A percentile compares a stretch with the other conserved stretches of the same genome.
phyloP scores from a whole-genome alignment of 2,797 vertebrate species.

The Rhinoraja longicauda region DNA sequence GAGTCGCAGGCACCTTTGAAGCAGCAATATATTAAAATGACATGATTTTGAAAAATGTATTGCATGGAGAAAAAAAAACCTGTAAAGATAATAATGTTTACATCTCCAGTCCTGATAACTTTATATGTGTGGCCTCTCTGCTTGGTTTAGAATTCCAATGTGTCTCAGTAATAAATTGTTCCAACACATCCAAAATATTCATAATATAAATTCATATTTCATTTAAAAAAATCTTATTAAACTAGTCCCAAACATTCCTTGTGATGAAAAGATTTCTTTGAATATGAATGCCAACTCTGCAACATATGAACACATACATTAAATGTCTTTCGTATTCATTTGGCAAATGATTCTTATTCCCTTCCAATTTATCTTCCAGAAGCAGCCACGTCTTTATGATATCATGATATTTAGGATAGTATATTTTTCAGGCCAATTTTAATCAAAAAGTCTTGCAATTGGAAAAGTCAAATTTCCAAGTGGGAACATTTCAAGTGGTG shows the following conservation, averaged over 20 bases:
- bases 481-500: no score
- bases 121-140: not conserved
- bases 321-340: not conserved
- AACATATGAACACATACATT: not conserved
- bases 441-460: not conserved
- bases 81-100: constrained; percentile 14
- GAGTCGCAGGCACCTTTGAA: constrained; percentile 25
- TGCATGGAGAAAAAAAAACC: not conserved
- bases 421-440: not conserved
- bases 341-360: not conserved
- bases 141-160: not conserved
- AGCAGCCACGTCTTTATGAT: not conserved
- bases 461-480: not conserved
- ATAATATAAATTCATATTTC: not conserved
- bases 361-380: not conserved
- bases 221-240: not conserved
- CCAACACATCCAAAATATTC: not conserved
- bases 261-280: not conserved
- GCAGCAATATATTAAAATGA: constrained; percentile 31
- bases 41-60: constrained; percentile 11
- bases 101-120: not conserved
- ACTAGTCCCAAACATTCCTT: not conserved
- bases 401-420: not conserved
- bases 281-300: not conserved
- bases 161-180: not conserved